Evolutionary conservation across 2,888 invertebrate genomes (phyloP).

Genomic region (Torymus auratus): DNA sequence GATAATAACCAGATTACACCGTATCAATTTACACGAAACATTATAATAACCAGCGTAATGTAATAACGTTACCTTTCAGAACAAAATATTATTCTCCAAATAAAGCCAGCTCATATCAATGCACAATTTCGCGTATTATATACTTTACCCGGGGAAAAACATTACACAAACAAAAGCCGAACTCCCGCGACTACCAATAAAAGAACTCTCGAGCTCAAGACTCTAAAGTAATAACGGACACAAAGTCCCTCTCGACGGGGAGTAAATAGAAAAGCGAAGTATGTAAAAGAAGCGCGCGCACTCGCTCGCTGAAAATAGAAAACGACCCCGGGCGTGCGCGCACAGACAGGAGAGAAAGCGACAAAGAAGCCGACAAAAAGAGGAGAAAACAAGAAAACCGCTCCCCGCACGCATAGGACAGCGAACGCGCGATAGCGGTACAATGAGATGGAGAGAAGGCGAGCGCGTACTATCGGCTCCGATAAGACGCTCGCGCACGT

Average conservation of each 20-base stretch:
- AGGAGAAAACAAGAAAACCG: constrained; percentile 23
- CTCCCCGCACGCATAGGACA: not conserved
- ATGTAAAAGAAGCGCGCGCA: constrained; percentile 30
- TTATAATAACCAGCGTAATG: no score
- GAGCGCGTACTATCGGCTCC: constrained; percentile 22
- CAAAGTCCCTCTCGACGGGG: not conserved
- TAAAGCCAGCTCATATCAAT: no score
- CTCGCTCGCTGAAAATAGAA: constrained; percentile 17
- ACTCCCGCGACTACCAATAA: constrained; percentile 5
- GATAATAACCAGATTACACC: no score
- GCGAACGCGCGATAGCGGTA: no score
- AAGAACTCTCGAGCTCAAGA: constrained; percentile 19
- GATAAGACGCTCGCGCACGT: constrained; percentile 18
- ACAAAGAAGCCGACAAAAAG: constrained; percentile 10
- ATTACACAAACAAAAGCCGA: not conserved
- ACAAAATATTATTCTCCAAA: no score
- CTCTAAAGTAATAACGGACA: constrained; percentile 33
- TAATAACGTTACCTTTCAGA: no score
- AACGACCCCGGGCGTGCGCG: constrained; percentile 6
- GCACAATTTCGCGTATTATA: no score
- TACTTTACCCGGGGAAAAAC: no score
- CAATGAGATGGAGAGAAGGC: not conserved
- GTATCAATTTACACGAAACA: no score
- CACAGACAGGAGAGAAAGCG: not conserved
- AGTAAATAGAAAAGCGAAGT: constrained; percentile 48